A percentile compares a stretch with the other conserved stretches of the same genome.
These are phyloP conservation scores for Lepidochitona cinerea DNA, from an alignment of 2,888 invertebrate genomes.

Conservation along the genomic window DNA sequence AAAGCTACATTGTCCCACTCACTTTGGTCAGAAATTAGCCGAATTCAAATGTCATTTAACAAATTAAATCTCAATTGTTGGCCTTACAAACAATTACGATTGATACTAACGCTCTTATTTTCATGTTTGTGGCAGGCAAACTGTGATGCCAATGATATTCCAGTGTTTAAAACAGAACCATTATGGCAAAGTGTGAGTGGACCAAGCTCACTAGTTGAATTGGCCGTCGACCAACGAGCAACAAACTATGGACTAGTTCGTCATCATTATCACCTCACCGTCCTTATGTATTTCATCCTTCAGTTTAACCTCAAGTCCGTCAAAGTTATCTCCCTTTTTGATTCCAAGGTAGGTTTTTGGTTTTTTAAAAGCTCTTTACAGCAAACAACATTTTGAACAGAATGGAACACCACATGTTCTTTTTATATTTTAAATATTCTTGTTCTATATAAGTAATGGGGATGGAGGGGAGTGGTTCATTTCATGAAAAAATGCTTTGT, in stretches of 20 bases:
- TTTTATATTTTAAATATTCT: too few relatives aligned
- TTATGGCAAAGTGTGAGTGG: slow-evolving; percentile 64
- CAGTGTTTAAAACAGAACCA: slow-evolving; percentile 69
- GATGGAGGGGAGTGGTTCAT: too few relatives aligned
- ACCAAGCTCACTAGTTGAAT: slow-evolving; percentile 78
- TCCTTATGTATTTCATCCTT: slow-evolving; percentile 84
- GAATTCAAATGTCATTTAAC: too few relatives aligned
- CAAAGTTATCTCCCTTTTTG: slow-evolving; percentile 84
- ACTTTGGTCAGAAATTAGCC: too few relatives aligned
- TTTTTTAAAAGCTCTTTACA: neutral
- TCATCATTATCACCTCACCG: slow-evolving; percentile 85
- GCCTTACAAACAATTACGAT: too few relatives aligned
- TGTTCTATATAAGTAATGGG: too few relatives aligned
- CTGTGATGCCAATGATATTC: slow-evolving; percentile 68
- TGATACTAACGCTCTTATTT: too few relatives aligned
- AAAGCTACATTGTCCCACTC: too few relatives aligned
- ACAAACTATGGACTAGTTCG: slow-evolving; percentile 84
- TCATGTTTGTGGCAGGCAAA: slow-evolving; percentile 66
- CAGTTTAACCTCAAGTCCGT: slow-evolving; percentile 79
- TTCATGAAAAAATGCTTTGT: too few relatives aligned
- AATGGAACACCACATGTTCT: too few relatives aligned
- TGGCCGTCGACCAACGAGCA: slow-evolving; percentile 83
- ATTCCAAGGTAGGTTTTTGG: slow-evolving; percentile 76
- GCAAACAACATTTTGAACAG: too few relatives aligned
- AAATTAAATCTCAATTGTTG: too few relatives aligned